Conservation (phyloP, 1,140 invertebrate genomes). For the Caenorhabditis tropicalis region DNA sequence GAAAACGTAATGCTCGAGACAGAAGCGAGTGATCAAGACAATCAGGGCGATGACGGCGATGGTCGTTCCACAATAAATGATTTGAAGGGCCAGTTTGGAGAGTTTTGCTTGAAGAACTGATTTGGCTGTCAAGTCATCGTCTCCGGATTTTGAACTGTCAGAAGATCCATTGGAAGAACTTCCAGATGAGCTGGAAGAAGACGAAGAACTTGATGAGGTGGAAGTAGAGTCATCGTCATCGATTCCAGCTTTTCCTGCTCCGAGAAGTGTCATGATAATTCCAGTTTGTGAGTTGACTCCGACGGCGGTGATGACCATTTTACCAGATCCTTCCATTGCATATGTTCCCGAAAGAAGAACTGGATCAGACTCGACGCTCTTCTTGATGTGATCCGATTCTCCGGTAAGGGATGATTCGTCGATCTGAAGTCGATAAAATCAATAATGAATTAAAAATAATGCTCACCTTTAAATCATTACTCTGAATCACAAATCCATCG, state of each 20-base stretch:
- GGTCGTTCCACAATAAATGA: slow-evolving; percentile 69
- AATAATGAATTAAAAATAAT: not conserved
- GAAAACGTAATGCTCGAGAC: slow-evolving; percentile 66
- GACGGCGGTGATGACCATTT: slow-evolving; percentile 71
- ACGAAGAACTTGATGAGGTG: not conserved
- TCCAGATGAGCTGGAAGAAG: slow-evolving; percentile 14
- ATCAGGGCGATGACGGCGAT: slow-evolving; percentile 65
- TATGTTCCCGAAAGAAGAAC: slow-evolving; percentile 72
- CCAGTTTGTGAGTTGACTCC: slow-evolving; percentile 72
- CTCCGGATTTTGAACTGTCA: slow-evolving; percentile 23
- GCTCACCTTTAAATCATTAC: slow-evolving; percentile 69
- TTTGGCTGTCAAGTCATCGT: slow-evolving; percentile 54
- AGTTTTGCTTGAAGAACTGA: slow-evolving; percentile 70
- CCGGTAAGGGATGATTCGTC: slow-evolving; percentile 72
- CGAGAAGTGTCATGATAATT: slow-evolving; percentile 71
- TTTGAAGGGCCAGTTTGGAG: slow-evolving; percentile 72
- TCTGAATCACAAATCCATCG: slow-evolving; percentile 71
- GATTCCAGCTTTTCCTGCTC: slow-evolving; percentile 72
- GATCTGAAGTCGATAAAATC: slow-evolving; percentile 45
- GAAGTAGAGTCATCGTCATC: slow-evolving; percentile 46
- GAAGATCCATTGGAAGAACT: not conserved
- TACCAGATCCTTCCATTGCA: slow-evolving; percentile 72
- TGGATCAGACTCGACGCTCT: slow-evolving; percentile 67
- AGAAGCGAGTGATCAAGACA: slow-evolving; percentile 69
- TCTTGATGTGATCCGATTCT: slow-evolving; percentile 71